phyloP scores from a whole-genome alignment of 1,140 invertebrate species.

The Caenorhabditis latens region DNA sequence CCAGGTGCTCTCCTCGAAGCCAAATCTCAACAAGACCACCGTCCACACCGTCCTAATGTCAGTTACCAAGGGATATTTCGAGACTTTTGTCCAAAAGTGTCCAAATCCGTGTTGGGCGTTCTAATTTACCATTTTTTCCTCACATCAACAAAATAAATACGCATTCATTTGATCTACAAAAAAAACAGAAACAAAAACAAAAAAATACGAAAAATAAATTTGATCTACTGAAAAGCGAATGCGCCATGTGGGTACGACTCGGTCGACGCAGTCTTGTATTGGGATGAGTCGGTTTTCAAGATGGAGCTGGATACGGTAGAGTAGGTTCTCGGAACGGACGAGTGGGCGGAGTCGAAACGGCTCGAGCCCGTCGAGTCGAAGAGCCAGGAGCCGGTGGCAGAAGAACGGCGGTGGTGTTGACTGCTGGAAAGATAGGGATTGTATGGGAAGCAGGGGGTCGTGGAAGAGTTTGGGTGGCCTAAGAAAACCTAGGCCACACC shows the following conservation, averaged over 20 bases:
- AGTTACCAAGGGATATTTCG: conserved; percentile 56
- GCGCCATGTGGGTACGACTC: conserved; percentile 13
- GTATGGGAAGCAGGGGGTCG: too few relatives aligned
- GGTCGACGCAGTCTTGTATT: conserved; percentile 1
- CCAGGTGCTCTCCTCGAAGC: conserved; percentile 60
- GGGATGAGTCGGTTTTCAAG: conserved; percentile 19
- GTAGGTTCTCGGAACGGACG: too few relatives aligned
- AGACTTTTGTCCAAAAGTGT: conserved; percentile 62
- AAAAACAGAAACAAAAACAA: conserved; percentile 8
- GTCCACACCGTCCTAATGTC: conserved; percentile 64
- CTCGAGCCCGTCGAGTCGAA: conserved; percentile 20
- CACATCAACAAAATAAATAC: neutral
- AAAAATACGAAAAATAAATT: neutral
- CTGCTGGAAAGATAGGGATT: neutral
- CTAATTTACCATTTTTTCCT: neutral
- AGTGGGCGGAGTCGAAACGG: neutral
- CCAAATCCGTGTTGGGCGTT: conserved; percentile 65
- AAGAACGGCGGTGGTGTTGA: neutral
- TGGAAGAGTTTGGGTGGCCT: too few relatives aligned
- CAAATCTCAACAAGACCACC: conserved; percentile 64
- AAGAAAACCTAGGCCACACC: too few relatives aligned
- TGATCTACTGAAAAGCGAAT: conserved; percentile 17
- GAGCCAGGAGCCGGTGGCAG: neutral
- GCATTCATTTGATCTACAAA: neutral
- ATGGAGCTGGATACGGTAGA: conserved; percentile 13